Base-by-base conservation (phyloP, 2,888 invertebrate species). In the Agapetus fuscipes region DNA sequence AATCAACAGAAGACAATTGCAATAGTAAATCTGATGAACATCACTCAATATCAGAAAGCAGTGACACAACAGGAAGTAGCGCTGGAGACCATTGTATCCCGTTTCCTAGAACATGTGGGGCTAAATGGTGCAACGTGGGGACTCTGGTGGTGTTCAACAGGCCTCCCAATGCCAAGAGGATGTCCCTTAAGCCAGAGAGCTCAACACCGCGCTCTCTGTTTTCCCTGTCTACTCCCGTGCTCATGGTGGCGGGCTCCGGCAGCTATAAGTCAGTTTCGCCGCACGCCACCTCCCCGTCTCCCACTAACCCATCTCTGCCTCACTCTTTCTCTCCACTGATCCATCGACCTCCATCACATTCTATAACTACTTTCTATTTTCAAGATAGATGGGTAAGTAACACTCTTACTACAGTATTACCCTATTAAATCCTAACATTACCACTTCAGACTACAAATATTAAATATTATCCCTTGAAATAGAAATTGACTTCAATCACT, bases 51-150 rank as follows among this genome's bases (percentile, higher is more conserved):
- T 69, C 69, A 0, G 69, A 69, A 43, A 62, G 67, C 46, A 34
- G 34, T 24, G 47, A 47, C 9, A 32, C 30, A 9, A 13, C 36
- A 17, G 26, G 34, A 11, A 69, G 67, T 46, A 66, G 66, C 47
- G 68, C 68, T 1, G 69, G 74, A 20, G 88, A 88, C 54, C 80
- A 86, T 5, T 87, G 86, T 56, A 86, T 96, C 50, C 95, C 95
- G 1, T 96, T 93, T 61, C 95, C 95, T 0, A 72, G 90, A 37
- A 95, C 94, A 0, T 91, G 90, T 7, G 94, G 94, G 1, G 94
- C 91, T 0, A 82, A 85, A 53, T 96, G 95, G 71, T 90, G 88
- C 61, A 84, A 85, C 16, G 84, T 85, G 14, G 88, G 88, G 53
- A 76, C 80, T 38, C 62, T 96, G 40, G 90, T 91, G 0, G 86